A percentile compares a stretch with the other conserved stretches of the same genome.
phyloP scores from a whole-genome alignment of 2,888 invertebrate genomes.

The Cryptocephalus primarius region DNA sequence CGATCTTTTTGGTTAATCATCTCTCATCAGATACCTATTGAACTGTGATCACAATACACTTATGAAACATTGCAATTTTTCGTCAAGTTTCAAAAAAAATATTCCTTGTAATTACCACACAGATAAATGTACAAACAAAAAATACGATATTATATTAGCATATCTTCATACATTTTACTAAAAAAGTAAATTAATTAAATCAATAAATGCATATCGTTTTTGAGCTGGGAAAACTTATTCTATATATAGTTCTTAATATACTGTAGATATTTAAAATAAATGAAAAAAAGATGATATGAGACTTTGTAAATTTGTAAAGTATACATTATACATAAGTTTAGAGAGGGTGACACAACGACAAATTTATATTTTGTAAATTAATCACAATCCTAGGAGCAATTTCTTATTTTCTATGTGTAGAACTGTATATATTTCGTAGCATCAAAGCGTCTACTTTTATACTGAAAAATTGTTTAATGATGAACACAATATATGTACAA shows the following conservation, averaged over 20 bases:
- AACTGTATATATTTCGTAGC: slow-evolving; percentile 17
- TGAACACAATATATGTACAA: too few species aligned
- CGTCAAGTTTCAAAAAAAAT: slow-evolving; percentile 2
- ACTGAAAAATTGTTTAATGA: too few species aligned
- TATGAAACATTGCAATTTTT: slow-evolving; percentile 11
- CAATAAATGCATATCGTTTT: slow-evolving; percentile 37
- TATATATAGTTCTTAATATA: too few species aligned
- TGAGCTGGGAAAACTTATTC: slow-evolving; percentile 29
- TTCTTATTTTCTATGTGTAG: slow-evolving; percentile 18
- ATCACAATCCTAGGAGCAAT: slow-evolving; percentile 26
- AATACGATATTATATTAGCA: not conserved
- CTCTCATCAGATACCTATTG: slow-evolving; percentile 23
- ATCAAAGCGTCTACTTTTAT: too few species aligned
- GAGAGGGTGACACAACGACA: slow-evolving; percentile 28
- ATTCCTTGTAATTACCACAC: not conserved
- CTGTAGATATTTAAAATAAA: slow-evolving; percentile 2
- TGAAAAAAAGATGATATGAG: slow-evolving; percentile 2
- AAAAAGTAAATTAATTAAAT: not conserved
- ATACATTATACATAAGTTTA: slow-evolving; percentile 40
- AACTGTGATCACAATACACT: slow-evolving; percentile 34
- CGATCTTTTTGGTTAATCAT: not conserved
- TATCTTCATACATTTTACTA: slow-evolving; percentile 1
- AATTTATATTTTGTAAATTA: slow-evolving; percentile 34
- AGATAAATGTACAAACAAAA: not conserved
- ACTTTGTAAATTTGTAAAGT: slow-evolving; percentile 28